phyloP scores from a whole-genome alignment of 2,113 vertebrate species.

The Bujurquina vittata region DNA sequence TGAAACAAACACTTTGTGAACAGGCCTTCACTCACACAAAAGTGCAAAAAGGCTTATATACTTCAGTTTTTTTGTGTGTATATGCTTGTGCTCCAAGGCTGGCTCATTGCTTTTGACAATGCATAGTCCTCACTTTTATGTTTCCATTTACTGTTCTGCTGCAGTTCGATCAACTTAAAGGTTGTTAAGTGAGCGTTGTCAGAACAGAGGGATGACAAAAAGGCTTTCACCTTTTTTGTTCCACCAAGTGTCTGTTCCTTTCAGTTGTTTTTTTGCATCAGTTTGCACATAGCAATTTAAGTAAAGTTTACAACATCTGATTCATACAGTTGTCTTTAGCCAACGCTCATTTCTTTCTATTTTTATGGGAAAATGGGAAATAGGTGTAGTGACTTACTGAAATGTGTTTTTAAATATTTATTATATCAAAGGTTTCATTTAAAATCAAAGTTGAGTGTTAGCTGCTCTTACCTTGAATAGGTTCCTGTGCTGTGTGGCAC shows the following conservation, averaged over 20 bases:
- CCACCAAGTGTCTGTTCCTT: background rate
- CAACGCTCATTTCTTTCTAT: background rate
- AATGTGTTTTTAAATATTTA: background rate
- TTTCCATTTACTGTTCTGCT: conserved; percentile 45
- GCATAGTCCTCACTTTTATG: conserved; percentile 17
- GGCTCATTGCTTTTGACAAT: background rate
- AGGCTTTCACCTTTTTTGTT: conserved; percentile 25
- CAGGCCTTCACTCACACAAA: conserved; percentile 29
- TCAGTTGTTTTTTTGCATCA: background rate
- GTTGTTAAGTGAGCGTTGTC: conserved; percentile 50
- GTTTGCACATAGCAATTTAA: background rate
- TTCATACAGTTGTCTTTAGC: too few species aligned
- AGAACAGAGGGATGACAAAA: conserved; percentile 32
- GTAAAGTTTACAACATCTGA: too few species aligned
- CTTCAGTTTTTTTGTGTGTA: conserved; percentile 15
- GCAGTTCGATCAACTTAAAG: conserved; percentile 59
- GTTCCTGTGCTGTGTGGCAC: background rate
- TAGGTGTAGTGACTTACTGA: background rate
- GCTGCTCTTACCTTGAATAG: background rate
- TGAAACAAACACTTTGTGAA: conserved; percentile 22
- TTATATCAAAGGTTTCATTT: background rate
- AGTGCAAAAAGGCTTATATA: background rate
- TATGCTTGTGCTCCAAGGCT: conserved; percentile 19
- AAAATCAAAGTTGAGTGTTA: background rate
- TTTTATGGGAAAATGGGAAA: background rate